phyloP scores from a whole-genome alignment of 2,797 vertebrate species.

The Karalla daura region DNA sequence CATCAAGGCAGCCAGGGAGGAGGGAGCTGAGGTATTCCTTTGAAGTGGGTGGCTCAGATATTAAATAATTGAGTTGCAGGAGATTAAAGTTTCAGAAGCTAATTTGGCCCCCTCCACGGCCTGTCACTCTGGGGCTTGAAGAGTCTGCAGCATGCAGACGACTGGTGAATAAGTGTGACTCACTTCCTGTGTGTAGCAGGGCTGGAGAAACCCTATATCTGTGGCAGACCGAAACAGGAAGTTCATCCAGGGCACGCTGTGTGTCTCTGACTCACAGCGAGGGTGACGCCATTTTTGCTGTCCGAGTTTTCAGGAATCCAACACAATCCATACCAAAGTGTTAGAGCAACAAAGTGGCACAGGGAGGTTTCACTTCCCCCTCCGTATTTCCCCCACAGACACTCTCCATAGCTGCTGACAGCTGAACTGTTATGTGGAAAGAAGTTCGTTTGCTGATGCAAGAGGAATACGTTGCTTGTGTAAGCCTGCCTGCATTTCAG shows the following conservation, averaged over 20 bases:
- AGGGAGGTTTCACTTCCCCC: constrained; percentile 71
- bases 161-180: constrained; percentile 77
- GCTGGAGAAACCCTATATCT: constrained; percentile 81
- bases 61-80: constrained; percentile 84
- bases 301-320: constrained; percentile 79
- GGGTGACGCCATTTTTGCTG: constrained; percentile 79
- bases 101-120: constrained; percentile 74
- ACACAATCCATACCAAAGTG: constrained; percentile 53
- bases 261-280: constrained; percentile 70
- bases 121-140: constrained; percentile 69
- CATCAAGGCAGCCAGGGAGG: constrained; percentile 62
- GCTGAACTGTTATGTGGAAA: constrained; percentile 69
- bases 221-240: constrained; percentile 77
- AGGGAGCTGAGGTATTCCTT: constrained; percentile 74
- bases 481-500: constrained; percentile 66
- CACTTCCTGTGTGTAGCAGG: constrained; percentile 79
- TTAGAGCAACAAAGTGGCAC: constrained; percentile 66
- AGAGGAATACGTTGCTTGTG: constrained; percentile 71
- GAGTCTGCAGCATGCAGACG: constrained; percentile 72
- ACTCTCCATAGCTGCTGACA: constrained; percentile 70
- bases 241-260: constrained; percentile 76
- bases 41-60: constrained; percentile 80
- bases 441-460: constrained; percentile 74
- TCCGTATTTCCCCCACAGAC: constrained; percentile 60
- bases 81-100: constrained; percentile 85